These are phyloP conservation scores for Erebia aethiops DNA, from an alignment of 2,888 invertebrate genomes.

Conservation along the genomic window DNA sequence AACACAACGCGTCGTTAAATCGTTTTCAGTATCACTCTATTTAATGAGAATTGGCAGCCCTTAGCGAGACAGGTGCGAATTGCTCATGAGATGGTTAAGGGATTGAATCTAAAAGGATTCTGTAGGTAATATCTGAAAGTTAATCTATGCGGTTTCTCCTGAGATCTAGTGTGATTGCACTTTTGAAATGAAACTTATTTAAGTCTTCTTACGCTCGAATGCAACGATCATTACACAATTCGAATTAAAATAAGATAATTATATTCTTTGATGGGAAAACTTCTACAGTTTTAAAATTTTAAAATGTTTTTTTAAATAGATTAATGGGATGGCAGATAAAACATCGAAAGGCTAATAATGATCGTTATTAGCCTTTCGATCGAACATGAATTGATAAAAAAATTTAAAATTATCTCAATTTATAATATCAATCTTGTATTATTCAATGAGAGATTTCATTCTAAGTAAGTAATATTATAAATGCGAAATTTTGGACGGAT, in stretches of 20 bases:
- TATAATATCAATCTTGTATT: too few species aligned
- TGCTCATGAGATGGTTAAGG: conserved; percentile 16
- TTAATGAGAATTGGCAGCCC: conserved; percentile 9
- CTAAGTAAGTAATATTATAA: too few species aligned
- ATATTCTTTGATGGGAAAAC: background rate
- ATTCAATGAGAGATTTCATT: too few species aligned
- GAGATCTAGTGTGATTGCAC: conserved; percentile 29
- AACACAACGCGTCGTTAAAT: too few species aligned
- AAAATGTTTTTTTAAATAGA: background rate
- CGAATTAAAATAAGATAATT: conserved; percentile 1
- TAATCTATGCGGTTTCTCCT: conserved; percentile 34
- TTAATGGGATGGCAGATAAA: too few species aligned
- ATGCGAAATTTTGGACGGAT: too few species aligned
- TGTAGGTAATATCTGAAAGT: conserved; percentile 31
- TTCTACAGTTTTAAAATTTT: background rate
- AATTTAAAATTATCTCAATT: too few species aligned
- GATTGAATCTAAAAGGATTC: conserved; percentile 42
- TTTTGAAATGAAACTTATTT: conserved; percentile 33
- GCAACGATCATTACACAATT: conserved; percentile 13
- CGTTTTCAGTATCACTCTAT: background rate
- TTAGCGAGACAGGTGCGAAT: conserved; percentile 17
- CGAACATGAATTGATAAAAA: too few species aligned
- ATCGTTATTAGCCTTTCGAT: too few species aligned
- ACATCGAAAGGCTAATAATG: too few species aligned
- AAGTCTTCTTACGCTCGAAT: conserved; percentile 21